Base-by-base conservation (phyloP, 2,888 invertebrate species). In the Cephalotes varians region DNA sequence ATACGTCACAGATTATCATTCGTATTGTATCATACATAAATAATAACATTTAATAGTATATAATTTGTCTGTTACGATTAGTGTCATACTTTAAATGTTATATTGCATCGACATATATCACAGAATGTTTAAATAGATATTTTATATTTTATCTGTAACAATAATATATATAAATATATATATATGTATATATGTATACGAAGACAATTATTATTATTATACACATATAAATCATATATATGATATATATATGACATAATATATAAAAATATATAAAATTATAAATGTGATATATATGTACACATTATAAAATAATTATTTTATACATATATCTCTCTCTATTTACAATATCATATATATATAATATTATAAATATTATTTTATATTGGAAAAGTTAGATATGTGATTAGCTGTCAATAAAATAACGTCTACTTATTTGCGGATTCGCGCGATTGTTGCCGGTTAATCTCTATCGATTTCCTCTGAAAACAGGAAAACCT, bases 401-500 rank as follows among this genome's bases (percentile, higher is more conserved):
- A 15, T 40, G 44, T 15, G 18, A 62, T 64, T 64, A 34, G 18
- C 3, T 40, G 21, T 10, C 10, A 12, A 15, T 21, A 31, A 15
- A 56, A 71, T 77, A 69, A 54, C 18, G 3, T 9, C n/a, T 37
- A 25, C 9, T 0, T 67, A 18, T 37, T 37, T 51, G 37, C 2
- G 25, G 49, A 37, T 34, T 64, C 25, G 7, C 25, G 49, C 2
- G 21, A 34, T 64, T 6, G 21, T 6, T 47, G 25, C 9, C 12
- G 7, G 10, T 40, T 60, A 49, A 74, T 51, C n/a, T n/a, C 21
- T 18, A 18, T 47, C 56, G n/a, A 71, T 34, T 82, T 87, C 85
- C 82, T 79, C 64, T 28, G 10, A 83, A 89, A 88, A 88, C 87
- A 88, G 86, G 87, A 88, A 87, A 67, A 80, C 51, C 7, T 6